A percentile compares a stretch with the other conserved stretches of the same genome.
These are phyloP conservation scores for Tamias sibiricus DNA, from an alignment of 2,113 vertebrate genomes.

Conservation along the genomic window DNA sequence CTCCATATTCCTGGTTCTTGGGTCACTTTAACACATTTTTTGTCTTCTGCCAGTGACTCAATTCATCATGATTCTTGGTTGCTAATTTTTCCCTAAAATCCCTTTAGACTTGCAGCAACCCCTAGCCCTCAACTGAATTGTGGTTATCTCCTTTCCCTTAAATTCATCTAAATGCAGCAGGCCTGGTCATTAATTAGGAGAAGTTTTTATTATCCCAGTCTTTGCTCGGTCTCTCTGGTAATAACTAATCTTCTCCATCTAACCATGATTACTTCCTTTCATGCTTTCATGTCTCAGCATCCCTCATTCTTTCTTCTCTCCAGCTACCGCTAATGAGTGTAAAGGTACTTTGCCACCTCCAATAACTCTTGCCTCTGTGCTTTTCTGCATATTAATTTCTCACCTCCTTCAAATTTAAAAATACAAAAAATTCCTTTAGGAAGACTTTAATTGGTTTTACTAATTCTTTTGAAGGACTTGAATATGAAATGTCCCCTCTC, in stretches of 20 bases:
- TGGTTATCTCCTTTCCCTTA: not conserved
- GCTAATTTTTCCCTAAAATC: not conserved
- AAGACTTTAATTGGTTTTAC: not conserved
- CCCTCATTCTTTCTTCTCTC: not conserved
- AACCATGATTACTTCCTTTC: not conserved
- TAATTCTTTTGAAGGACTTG: not conserved
- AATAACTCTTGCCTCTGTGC: not conserved
- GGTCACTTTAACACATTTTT: not conserved
- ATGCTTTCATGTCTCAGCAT: not conserved
- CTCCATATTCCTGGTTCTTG: not conserved
- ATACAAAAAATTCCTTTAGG: not conserved
- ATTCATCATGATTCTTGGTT: not conserved
- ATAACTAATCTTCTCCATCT: not conserved
- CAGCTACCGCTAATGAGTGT: not conserved
- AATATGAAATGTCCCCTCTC: too few species aligned
- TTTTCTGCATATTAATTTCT: not conserved
- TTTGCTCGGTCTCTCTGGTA: not conserved
- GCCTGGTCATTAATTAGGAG: not conserved
- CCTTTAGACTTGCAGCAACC: accelerated
- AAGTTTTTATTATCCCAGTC: not conserved
- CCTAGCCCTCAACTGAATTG: not conserved
- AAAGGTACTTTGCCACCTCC: not conserved
- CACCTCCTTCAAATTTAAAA: not conserved
- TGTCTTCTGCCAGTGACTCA: not conserved
- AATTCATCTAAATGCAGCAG: not conserved